Percentiles rank a stretch among this genome's conserved stretches.
Evolutionary conservation across 1,140 invertebrate species (phyloP).

Genomic region (Lordiphosa mommai): DNA sequence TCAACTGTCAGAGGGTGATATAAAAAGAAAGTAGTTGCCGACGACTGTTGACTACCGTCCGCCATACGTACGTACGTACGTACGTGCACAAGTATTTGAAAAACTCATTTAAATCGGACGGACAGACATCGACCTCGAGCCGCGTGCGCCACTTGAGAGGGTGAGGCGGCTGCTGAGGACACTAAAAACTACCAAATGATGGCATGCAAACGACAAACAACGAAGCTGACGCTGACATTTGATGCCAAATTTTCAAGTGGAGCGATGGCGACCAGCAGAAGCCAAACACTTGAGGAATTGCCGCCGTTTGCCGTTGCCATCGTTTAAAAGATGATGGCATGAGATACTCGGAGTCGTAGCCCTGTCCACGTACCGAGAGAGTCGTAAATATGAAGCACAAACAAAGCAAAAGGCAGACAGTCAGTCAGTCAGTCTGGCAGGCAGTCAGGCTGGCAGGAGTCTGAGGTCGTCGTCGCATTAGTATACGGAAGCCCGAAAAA

Average conservation of each 20-base stretch:
- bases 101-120: slow-evolving; percentile 74
- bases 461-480: slow-evolving; percentile 46
- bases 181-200: slow-evolving; percentile 46
- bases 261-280: slow-evolving; percentile 32
- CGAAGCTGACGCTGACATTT: slow-evolving; percentile 64
- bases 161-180: not conserved
- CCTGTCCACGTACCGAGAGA: slow-evolving; percentile 13
- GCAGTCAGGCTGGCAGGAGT: slow-evolving; percentile 16
- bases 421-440: slow-evolving; percentile 24
- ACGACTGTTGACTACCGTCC: slow-evolving; percentile 30
- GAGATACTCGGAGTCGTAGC: slow-evolving; percentile 43
- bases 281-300: slow-evolving; percentile 76
- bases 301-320: slow-evolving; percentile 67
- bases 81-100: slow-evolving; percentile 77
- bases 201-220: slow-evolving; percentile 64
- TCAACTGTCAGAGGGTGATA: slow-evolving; percentile 20
- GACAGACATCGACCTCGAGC: slow-evolving; percentile 21
- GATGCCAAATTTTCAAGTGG: slow-evolving; percentile 77
- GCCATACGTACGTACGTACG: no score
- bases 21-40: slow-evolving; percentile 64
- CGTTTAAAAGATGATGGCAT: slow-evolving; percentile 75
- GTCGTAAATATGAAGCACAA: slow-evolving; percentile 75
- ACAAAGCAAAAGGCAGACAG: slow-evolving; percentile 51
- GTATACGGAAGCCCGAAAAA: slow-evolving; percentile 61
- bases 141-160: slow-evolving; percentile 33